Percentiles rank a stretch among this genome's conserved stretches.
Conservation (phyloP, 2,113 vertebrate genomes). For the Tonatia bakeri region DNA sequence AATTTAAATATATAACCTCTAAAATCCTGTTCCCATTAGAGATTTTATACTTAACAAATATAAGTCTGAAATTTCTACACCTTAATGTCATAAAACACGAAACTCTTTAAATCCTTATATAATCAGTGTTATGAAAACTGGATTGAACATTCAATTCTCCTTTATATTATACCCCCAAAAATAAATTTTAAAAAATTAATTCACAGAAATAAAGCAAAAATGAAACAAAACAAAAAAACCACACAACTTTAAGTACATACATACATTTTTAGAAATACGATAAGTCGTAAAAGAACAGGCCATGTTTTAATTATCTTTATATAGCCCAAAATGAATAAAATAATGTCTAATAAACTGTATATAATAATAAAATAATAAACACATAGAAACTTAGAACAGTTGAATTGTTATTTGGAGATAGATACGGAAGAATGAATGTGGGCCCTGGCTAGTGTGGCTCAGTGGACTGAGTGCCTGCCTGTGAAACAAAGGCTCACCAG, state of each 20-base stretch:
- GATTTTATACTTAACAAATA: background rate
- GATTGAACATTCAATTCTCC: background rate
- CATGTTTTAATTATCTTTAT: background rate
- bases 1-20: background rate
- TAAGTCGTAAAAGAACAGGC: background rate
- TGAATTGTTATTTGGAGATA: background rate
- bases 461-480: too few relatives aligned
- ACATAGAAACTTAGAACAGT: background rate
- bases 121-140: background rate
- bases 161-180: background rate
- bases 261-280: background rate
- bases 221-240: background rate
- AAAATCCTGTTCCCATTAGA: background rate
- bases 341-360: background rate
- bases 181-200: background rate
- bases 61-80: background rate
- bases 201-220: background rate
- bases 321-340: background rate
- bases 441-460: too few relatives aligned
- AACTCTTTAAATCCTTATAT: background rate
- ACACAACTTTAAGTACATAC: background rate
- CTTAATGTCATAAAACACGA: background rate
- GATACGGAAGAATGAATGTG: background rate
- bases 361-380: background rate
- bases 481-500: too few relatives aligned